Base-by-base conservation (phyloP, 1,140 invertebrate genomes). In the Drosophila paulistorum region DNA sequence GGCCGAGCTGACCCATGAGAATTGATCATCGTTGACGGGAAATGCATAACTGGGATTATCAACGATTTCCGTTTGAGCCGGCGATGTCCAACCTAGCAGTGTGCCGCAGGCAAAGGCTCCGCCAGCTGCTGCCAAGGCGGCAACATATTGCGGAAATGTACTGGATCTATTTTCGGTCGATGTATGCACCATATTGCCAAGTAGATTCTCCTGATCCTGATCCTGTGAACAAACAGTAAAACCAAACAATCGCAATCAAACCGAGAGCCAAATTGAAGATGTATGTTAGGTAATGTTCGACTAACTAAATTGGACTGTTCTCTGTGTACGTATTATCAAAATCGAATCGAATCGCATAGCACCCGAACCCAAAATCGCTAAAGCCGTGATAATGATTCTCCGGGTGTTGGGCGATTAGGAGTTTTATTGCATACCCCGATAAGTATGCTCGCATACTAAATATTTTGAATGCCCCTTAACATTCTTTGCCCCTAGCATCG, bases 21-120 rank as follows among this genome's bases (percentile, higher is more conserved):
- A 94, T 48, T 95, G 92, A 0, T 92, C 85, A 0, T 70, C 7
- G 1, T 85, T 91, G 0, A 95, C 91, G 0, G 80, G 1, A 60
- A 96, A 94, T 55, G 92, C 76, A 81, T 96, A 95, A 60, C 93
- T 91, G 30, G 91, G 90, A 4, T 42, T 23, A 67, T 93, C 85
- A 1, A 92, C 92, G n/a, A 87, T 58, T 11, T 39, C 45, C 10
- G 93, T 61, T 48, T 95, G 93, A 3, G 96, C 96, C 7, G 96
- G 95, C 0, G 96, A 96, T 3, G 96, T 95, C 96, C 96, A 98
- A 17, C 94, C 96, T 3, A 97, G 91, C 14, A 95, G 93, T 35
- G 95, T 94, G 75, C 94, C 94, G 23, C 93, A 92, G 6, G 94
- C 94, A 11, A 94, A 81, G 5, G 94, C 93, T 35, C 94, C 93